Evolutionary conservation across 2,113 vertebrate species (phyloP), one percentile per base, ranked within the genome.

Genomic region (Corvus cornix): DNA sequence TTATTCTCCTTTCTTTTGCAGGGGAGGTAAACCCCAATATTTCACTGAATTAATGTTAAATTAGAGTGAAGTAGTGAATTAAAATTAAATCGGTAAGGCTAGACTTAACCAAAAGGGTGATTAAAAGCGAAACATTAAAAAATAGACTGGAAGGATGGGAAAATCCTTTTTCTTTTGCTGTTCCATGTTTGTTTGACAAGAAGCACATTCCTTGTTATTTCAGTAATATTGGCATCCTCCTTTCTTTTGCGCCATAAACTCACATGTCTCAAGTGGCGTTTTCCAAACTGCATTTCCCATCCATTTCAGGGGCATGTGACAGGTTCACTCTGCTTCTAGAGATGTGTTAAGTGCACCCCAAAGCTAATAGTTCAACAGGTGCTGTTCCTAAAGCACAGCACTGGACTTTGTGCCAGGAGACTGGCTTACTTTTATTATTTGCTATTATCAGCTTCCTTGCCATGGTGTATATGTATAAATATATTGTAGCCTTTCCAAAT

Each of bases 371-470:
- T 41, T 53, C 33, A 69, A 59, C 76, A 62, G 46, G 46, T 67
- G 55, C 44, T 4, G 1, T 53, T 87, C 35, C 53, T 60, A 30
- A 78, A 95, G 69, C 43, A 19, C 48, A 51, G 43, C 4, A 7
- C 23, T 12, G 52, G 35, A 43, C 28, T 69, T 66, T 14, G 16
- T 87, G 87, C 70, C 87, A 87, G 49, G 31, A 76, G 59, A 66
- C 30, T 23, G 19, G 15, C 20, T 82, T 73, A 17, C 26, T 74
- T 76, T 52, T 43, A 41, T 52, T 86, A 73, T 85, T 90, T 82
- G 23, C 33, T 94, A 16, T 87, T 85, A 87, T 35, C 88, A 55
- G 9, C 48, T 87, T 75, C 69, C 52, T 82, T 67, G n/a, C 63
- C 51, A 39, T 11, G 24, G 18, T 0, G 0, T 39, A 19, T 43